phyloP scores from a whole-genome alignment of 2,888 invertebrate genomes.

The Leuctra nigra region DNA sequence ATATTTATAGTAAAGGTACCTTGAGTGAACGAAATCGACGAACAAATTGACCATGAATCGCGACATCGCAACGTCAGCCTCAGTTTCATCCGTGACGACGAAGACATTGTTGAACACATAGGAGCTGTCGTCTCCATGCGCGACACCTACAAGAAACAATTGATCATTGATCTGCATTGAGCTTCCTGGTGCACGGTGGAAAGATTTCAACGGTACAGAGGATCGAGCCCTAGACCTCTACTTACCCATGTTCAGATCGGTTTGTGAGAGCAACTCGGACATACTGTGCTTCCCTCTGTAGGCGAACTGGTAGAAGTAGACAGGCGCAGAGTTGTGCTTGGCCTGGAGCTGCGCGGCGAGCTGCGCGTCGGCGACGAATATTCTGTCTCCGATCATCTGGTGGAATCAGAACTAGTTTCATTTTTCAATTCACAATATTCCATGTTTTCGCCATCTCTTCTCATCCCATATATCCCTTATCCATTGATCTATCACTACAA shows the following conservation, averaged over 20 bases:
- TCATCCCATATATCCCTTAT: too few species aligned
- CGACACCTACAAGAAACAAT: slow-evolving; percentile 51
- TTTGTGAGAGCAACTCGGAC: slow-evolving; percentile 47
- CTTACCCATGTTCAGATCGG: slow-evolving; percentile 51
- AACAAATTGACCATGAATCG: slow-evolving; percentile 48
- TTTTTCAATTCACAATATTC: too few species aligned
- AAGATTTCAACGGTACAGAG: too few species aligned
- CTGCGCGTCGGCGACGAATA: slow-evolving; percentile 54
- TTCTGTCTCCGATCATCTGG: slow-evolving; percentile 58
- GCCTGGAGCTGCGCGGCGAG: slow-evolving; percentile 55
- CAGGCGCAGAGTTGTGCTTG: slow-evolving; percentile 47
- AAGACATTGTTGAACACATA: slow-evolving; percentile 43
- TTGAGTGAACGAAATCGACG: slow-evolving; percentile 50
- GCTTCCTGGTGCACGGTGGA: too few species aligned
- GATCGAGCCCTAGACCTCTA: too few species aligned
- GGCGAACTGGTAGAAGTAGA: slow-evolving; percentile 58
- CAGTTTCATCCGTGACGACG: slow-evolving; percentile 37
- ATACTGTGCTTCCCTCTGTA: slow-evolving; percentile 53
- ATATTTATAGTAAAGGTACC: too few species aligned
- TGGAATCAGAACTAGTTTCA: too few species aligned
- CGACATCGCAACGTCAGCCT: slow-evolving; percentile 48
- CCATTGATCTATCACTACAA: too few species aligned
- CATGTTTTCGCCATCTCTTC: too few species aligned
- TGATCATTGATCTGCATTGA: too few species aligned
- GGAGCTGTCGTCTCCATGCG: slow-evolving; percentile 55